Conservation (phyloP, 1,140 invertebrate genomes). For the Orussus abietinus region DNA sequence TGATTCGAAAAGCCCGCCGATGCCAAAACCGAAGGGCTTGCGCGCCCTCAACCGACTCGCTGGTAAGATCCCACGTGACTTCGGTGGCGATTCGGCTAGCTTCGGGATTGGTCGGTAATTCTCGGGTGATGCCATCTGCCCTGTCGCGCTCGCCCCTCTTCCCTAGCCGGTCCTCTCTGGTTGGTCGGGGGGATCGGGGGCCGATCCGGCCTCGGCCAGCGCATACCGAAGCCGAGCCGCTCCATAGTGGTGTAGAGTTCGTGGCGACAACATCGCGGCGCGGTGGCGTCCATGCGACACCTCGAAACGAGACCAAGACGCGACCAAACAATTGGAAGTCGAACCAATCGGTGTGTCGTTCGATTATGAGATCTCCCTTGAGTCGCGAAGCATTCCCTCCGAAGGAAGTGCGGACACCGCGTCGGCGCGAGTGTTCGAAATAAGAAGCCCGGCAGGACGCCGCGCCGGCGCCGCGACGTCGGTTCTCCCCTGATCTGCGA, state of each 20-base stretch:
- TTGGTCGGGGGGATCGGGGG: neutral
- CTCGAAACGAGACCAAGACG: no score
- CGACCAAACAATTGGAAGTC: constrained; percentile 20
- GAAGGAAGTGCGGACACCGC: no score
- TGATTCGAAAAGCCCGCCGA: no score
- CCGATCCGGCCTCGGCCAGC: constrained; percentile 25
- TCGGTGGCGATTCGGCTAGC: constrained; percentile 11
- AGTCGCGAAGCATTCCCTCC: no score
- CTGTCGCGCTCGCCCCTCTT: constrained; percentile 17
- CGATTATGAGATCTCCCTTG: constrained; percentile 9
- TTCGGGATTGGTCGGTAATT: constrained; percentile 25
- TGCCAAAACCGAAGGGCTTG: no score
- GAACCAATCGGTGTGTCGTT: constrained; percentile 19
- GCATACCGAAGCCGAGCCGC: constrained; percentile 26
- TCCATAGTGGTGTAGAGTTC: constrained; percentile 35
- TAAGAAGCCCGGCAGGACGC: constrained; percentile 9
- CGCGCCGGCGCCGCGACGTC: no score
- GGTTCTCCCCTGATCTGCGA: no score
- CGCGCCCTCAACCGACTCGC: no score
- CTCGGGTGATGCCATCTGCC: constrained; percentile 23
- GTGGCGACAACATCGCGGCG: constrained; percentile 37
- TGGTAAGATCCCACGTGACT: no score
- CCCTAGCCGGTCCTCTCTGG: constrained; percentile 13
- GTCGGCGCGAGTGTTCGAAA: constrained; percentile 15
- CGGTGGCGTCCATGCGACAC: no score